Evolutionary conservation across 2,888 invertebrate species (phyloP).

Genomic region (Parapristionchus giblindavisi): DNA sequence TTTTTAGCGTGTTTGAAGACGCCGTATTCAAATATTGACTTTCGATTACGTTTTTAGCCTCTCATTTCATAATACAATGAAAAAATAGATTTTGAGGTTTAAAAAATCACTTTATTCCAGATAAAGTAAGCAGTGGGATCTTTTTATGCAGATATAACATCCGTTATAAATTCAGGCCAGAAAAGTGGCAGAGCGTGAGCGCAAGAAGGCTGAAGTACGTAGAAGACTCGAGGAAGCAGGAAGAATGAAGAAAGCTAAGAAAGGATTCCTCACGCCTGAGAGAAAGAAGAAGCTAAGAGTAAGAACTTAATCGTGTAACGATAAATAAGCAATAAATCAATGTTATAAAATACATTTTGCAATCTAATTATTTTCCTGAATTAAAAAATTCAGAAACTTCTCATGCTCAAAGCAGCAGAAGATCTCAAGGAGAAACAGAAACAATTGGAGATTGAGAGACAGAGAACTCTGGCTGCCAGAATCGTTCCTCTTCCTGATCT

Average conservation of each 20-base stretch:
- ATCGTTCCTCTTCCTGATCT: slow-evolving; percentile 89
- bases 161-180: slow-evolving; percentile 72
- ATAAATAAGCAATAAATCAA: no score
- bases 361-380: not conserved
- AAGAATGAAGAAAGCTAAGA: slow-evolving; percentile 95
- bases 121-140: no score
- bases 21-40: not conserved
- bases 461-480: slow-evolving; percentile 92
- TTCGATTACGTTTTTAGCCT: no score
- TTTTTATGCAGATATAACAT: not conserved
- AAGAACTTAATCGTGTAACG: no score
- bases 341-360: no score
- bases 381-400: slow-evolving; percentile 81
- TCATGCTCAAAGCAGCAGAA: slow-evolving; percentile 99
- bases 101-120: no score
- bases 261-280: slow-evolving; percentile 99
- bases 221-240: slow-evolving; percentile 98
- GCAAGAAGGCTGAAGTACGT: slow-evolving; percentile 98
- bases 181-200: slow-evolving; percentile 95
- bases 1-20: no score
- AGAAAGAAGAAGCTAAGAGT: slow-evolving; percentile 99
- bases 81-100: not conserved
- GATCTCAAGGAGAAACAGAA: slow-evolving; percentile 99
- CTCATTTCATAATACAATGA: no score
- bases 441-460: slow-evolving; percentile 95